Base-by-base conservation (phyloP, 1,140 invertebrate species). In the Alviniconcha marisindica region DNA sequence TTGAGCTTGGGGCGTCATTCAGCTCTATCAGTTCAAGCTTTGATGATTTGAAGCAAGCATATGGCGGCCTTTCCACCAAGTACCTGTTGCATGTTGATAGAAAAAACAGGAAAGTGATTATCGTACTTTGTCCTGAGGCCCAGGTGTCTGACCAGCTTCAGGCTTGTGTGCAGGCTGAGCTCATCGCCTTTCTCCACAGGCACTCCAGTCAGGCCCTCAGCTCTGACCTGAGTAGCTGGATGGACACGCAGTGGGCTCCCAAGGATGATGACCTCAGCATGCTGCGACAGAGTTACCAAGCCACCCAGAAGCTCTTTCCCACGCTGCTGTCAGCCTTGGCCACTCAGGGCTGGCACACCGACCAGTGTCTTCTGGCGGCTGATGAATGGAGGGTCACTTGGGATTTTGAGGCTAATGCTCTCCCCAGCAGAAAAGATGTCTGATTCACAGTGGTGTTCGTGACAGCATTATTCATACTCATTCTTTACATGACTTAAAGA, bases 101-200 rank as follows among this genome's bases (percentile, higher is more conserved):
- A 21, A 33, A 24, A 2, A 38, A 7, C 15, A 38, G 40, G 36
- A 40, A 38, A 4, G 14, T 78, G 24, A 36, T 60, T 31, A 60
- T 78, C 15, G 77, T 78, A 7, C 51, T 78, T 7, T 5, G 18
- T n/a, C 77, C 51, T 36, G 51, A 78, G 51, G 54, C 77, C 4
- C 14, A 56, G 31, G 40, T n/a, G 31, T 10, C 2, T 1, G 77
- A 78, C 38, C 77, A 78, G 56, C 77, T 78, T 36, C 77, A 78
- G 77, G 77, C 77, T 4, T 56, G 51, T 60, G 33, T 78, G 51
- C 77, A 78, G 3, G 77, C 77, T 28, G 77, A 78, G 33, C 77
- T 78, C 24, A 38, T 78, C 10, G 60, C 4, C 18, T 78, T 78
- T 18, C 18, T 78, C 1, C 15, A 60, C 44, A 18, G 18, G 5